A percentile compares a stretch with the other conserved stretches of the same genome.
Conservation (phyloP, 2,797 vertebrate genomes). For the Tadarida brasiliensis region DNA sequence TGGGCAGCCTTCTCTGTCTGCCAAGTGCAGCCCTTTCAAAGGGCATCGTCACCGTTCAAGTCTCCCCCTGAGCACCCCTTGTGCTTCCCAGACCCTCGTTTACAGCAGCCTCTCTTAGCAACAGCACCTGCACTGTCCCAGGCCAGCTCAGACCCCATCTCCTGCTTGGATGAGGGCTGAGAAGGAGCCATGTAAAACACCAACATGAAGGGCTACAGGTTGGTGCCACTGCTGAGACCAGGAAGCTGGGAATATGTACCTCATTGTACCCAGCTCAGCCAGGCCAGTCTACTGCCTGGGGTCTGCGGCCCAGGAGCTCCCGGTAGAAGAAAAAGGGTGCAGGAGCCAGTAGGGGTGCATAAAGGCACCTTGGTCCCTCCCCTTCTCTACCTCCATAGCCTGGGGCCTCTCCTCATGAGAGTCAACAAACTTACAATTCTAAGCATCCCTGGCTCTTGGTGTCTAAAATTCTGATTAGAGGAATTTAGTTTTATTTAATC, state of each 20-base stretch:
- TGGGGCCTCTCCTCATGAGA: background rate
- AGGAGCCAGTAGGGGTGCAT: fast-evolving
- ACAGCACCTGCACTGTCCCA: background rate
- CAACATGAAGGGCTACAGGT: background rate
- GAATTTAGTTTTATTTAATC: background rate
- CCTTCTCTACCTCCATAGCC: background rate
- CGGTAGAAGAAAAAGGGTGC: background rate
- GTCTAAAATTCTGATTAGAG: background rate
- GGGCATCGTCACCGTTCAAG: fast-evolving
- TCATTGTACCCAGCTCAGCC: background rate
- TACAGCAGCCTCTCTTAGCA: background rate
- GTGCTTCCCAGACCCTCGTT: no score
- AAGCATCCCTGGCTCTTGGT: background rate
- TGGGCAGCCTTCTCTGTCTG: background rate
- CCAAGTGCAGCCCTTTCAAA: background rate
- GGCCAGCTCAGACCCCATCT: background rate
- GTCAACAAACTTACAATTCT: background rate
- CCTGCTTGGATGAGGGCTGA: background rate
- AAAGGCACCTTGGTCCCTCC: no score
- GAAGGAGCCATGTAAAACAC: background rate
- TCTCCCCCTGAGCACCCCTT: background rate
- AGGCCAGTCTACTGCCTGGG: background rate
- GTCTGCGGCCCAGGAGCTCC: background rate
- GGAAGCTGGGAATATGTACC: background rate
- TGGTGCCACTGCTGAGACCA: background rate